Base-by-base conservation (phyloP, 2,888 invertebrate species). In the Chrysolina oricalcia region DNA sequence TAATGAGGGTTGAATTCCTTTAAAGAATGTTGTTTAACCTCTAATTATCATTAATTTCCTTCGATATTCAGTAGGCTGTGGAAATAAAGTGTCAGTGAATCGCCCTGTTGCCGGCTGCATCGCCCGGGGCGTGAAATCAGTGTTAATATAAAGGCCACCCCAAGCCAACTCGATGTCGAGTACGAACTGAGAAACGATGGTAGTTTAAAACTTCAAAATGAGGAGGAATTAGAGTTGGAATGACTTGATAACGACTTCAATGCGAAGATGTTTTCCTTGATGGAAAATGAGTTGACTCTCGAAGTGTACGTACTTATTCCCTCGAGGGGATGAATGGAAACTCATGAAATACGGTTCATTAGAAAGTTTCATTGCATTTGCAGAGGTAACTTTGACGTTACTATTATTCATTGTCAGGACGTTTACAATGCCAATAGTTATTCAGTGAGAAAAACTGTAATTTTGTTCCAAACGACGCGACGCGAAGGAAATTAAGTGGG, bases 221-320 rank as follows among this genome's bases (percentile, higher is more conserved):
- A 53, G 53, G 19, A 53, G 5, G 21, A 53, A 53, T 53, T 53
- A 19, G 23, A 53, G 21, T 53, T 53, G 53, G 53, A 53, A 53
- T 53, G 21, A 53, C 53, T 53, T 21, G 21, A 53, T 19, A 53
- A 53, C 23, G 19, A 53, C 53, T 53, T 21, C 1, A 23, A 21
- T 19, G 19, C 21, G 53, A 53, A 53, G 21, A n/a, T 17, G 48
- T 48, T 48, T 8, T 17, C 17, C 17, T 17, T 10, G 17, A 53
- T 15, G 53, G 53, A 53, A 53, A 53, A 48, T 48, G 17, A 48
- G 48, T 48, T 9, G 48, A 17, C 9, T 10, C 48, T 9, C 0
- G 2, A n/a, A 48, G 4, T 53, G 23, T 5, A 11, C 21, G 23
- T 5, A 11, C 21, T 21, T 21, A 5, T 11, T 53, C 21, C 1